Percentiles rank a stretch among this genome's conserved stretches.
These are phyloP conservation scores for Diachasmimorpha longicaudata DNA, from an alignment of 1,140 invertebrate species.

Conservation along the genomic window DNA sequence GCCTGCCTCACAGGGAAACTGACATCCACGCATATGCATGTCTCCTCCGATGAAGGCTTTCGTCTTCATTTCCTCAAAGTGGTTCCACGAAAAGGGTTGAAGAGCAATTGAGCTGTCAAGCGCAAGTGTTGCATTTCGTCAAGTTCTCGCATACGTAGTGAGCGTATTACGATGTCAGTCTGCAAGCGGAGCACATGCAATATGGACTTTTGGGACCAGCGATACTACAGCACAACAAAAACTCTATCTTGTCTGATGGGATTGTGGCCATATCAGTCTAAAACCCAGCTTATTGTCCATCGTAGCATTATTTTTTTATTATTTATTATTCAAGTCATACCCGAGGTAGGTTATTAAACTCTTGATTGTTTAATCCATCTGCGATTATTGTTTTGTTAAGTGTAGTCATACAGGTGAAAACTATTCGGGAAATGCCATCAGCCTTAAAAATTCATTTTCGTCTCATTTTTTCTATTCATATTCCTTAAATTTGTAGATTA, in stretches of 20 bases:
- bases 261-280: neutral
- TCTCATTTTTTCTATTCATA: neutral
- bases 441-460: neutral
- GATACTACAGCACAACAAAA: neutral
- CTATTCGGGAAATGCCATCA: too few species aligned
- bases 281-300: neutral
- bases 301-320: neutral
- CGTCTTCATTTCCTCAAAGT: too few species aligned
- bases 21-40: too few species aligned
- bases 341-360: neutral
- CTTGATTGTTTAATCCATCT: too few species aligned
- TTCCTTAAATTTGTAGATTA: too few species aligned
- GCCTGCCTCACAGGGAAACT: too few species aligned
- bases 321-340: neutral
- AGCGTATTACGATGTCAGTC: neutral
- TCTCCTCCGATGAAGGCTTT: too few species aligned
- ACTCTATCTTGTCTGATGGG: neutral
- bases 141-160: too few species aligned
- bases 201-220: neutral
- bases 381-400: too few species aligned
- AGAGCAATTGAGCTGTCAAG: too few species aligned
- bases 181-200: neutral
- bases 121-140: too few species aligned
- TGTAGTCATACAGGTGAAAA: too few species aligned
- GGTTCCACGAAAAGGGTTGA: neutral